These are phyloP conservation scores for Rhagium mordax DNA, from an alignment of 2,888 invertebrate genomes.

Conservation along the genomic window DNA sequence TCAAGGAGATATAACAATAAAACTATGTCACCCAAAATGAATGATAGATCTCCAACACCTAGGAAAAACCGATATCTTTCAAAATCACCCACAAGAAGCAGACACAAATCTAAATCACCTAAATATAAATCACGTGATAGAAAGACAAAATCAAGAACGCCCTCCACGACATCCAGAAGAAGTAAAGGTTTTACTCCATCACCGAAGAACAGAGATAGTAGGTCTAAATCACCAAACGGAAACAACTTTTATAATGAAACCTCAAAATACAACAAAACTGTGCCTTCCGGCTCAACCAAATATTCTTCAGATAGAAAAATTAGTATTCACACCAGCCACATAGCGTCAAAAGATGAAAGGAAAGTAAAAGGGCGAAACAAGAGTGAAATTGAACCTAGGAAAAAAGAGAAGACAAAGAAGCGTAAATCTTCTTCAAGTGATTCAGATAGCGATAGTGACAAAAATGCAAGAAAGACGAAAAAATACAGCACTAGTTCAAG, in stretches of 20 bases:
- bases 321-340: not conserved
- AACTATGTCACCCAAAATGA: constrained; percentile 29
- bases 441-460: constrained; percentile 27
- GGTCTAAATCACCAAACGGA: not conserved
- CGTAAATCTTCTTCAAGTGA: constrained; percentile 29
- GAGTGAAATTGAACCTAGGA: constrained; percentile 5
- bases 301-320: not conserved
- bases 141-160: constrained; percentile 1
- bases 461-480: constrained; percentile 14
- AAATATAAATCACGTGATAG: constrained; percentile 1
- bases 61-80: not conserved
- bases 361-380: not conserved
- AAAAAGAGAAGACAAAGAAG: constrained; percentile 28
- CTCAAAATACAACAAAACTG: not conserved
- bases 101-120: constrained; percentile 21
- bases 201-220: too few relatives aligned
- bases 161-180: not conserved
- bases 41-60: constrained; percentile 22
- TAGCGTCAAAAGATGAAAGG: not conserved
- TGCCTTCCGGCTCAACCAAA: not conserved
- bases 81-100: constrained; percentile 1
- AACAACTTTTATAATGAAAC: not conserved
- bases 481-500: constrained; percentile 37
- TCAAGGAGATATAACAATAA: constrained; percentile 7
- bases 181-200: not conserved